Evolutionary conservation across 2,797 vertebrate species (phyloP), one percentile per base, ranked within the genome.

Genomic region (Coendou prehensilis): DNA sequence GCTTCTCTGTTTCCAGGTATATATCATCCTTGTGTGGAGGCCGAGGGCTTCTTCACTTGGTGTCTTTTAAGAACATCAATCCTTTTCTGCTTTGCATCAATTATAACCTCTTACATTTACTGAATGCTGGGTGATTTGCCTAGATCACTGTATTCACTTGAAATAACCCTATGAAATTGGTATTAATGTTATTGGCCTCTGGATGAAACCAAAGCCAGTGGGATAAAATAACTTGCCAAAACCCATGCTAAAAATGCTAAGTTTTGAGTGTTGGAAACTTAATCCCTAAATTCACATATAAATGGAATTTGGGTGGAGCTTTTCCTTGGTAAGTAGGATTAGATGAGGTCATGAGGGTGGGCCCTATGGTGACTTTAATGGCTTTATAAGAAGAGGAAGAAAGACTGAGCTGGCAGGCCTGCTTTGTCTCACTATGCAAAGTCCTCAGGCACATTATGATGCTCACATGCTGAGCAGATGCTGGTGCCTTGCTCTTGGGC

Each of bases 71-170:
- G 45, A 81, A 23, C 13, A 8, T 63, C 28, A 4, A n/a, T 45
- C 47, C 28, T 83, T 28, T 83, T 76, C 14, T 75, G 17, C 88
- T 94, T 91, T 82, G 86, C 82, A 26, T 95, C 75, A 81, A 6
- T 86, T 61, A 86, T 50, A 92, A 71, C 11, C n/a, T 69, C 37
- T 75, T 52, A 54, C 37, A 71, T 73, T 83, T 85, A 87, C 41
- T 61, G 90, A 89, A 69, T 91, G 85, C 56, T 88, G 63, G 33
- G 57, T 78, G 18, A 56, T 84, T 85, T 10, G 18, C 71, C 54
- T 18, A 11, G 2, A 56, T 64, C 47, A 50, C 64, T 76, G 82
- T 52, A 56, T 88, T 88, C 59, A 63, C 47, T 59, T 54, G 63
- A 92, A 76, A 73, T 33, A 87, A 80, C 22, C 10, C 30, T 82